These are phyloP conservation scores for Perizoma flavofasciatum DNA, from an alignment of 2,888 invertebrate genomes.

Conservation along the genomic window DNA sequence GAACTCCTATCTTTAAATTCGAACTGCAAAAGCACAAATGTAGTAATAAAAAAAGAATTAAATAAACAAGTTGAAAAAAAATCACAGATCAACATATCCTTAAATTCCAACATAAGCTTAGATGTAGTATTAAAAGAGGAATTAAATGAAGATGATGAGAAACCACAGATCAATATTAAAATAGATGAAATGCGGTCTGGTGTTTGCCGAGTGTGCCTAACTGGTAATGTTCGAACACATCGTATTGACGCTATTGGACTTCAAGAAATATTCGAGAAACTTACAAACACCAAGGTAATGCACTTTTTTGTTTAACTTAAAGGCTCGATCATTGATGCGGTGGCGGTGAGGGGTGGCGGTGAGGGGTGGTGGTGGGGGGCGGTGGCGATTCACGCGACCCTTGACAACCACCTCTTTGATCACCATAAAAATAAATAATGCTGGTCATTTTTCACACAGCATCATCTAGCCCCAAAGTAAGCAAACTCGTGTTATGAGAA, in stretches of 20 bases:
- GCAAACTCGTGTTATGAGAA: too few species aligned
- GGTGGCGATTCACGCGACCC: too few species aligned
- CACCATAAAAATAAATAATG: too few species aligned
- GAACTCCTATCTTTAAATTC: background rate
- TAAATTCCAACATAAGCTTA: background rate
- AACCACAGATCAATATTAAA: background rate
- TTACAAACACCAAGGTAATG: conserved; percentile 1
- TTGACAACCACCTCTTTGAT: too few species aligned
- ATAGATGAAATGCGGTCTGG: background rate
- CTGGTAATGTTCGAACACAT: background rate
- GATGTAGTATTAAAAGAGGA: background rate
- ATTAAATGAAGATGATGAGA: background rate
- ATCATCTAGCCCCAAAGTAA: too few species aligned
- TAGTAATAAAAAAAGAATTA: background rate
- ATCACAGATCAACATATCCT: background rate
- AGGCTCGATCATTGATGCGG: too few species aligned
- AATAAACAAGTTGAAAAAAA: background rate
- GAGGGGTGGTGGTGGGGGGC: too few species aligned
- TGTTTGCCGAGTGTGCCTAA: conserved; percentile 4
- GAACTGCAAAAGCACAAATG: background rate
- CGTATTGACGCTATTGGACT: background rate
- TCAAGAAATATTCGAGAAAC: conserved; percentile 4
- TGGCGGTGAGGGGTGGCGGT: too few species aligned
- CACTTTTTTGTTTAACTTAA: background rate
- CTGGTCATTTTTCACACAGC: too few species aligned